Conservation (phyloP, 2,888 invertebrate genomes). For the Drosophila sordidula region DNA sequence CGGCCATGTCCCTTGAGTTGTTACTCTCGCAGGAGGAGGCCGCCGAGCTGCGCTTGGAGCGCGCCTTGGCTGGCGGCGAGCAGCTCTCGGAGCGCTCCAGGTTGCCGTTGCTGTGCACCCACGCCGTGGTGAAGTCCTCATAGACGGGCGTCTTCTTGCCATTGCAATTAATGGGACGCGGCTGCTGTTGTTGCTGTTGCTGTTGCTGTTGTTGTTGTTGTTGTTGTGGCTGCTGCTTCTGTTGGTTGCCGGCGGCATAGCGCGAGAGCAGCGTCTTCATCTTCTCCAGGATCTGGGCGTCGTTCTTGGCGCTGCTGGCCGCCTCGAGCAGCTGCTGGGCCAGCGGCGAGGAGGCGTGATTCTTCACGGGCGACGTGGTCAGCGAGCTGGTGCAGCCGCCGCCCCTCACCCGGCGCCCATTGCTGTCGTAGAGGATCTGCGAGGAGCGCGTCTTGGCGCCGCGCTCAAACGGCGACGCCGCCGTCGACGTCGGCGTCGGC, state of each 20-base stretch:
- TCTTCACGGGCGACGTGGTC: slow-evolving; percentile 86
- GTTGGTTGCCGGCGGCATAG: slow-evolving; percentile 85
- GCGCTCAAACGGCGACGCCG: slow-evolving; percentile 85
- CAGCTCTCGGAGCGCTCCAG: slow-evolving; percentile 87
- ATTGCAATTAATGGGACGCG: slow-evolving; percentile 22
- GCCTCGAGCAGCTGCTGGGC: slow-evolving; percentile 90
- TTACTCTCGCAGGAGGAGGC: slow-evolving; percentile 84
- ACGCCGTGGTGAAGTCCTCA: slow-evolving; percentile 89
- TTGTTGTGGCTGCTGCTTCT: no score
- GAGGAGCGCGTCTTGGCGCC: slow-evolving; percentile 83
- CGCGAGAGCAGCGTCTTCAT: slow-evolving; percentile 90
- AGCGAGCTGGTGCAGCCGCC: slow-evolving; percentile 79
- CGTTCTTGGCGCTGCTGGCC: slow-evolving; percentile 90
- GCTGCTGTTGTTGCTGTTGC: slow-evolving; percentile 12
- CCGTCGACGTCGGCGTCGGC: slow-evolving; percentile 11
- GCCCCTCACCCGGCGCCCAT: slow-evolving; percentile 85
- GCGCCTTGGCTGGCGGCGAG: slow-evolving; percentile 82
- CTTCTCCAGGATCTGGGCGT: slow-evolving; percentile 90
- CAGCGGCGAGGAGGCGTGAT: slow-evolving; percentile 88
- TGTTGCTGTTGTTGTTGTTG: slow-evolving; percentile 23
- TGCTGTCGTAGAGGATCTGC: slow-evolving; percentile 85
- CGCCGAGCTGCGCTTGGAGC: slow-evolving; percentile 84
- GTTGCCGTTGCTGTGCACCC: slow-evolving; percentile 90
- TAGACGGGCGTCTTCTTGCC: slow-evolving; percentile 86
- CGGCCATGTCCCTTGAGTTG: slow-evolving; percentile 77